These are phyloP conservation scores for Aelia acuminata DNA, from an alignment of 2,888 invertebrate genomes.

Conservation along the genomic window DNA sequence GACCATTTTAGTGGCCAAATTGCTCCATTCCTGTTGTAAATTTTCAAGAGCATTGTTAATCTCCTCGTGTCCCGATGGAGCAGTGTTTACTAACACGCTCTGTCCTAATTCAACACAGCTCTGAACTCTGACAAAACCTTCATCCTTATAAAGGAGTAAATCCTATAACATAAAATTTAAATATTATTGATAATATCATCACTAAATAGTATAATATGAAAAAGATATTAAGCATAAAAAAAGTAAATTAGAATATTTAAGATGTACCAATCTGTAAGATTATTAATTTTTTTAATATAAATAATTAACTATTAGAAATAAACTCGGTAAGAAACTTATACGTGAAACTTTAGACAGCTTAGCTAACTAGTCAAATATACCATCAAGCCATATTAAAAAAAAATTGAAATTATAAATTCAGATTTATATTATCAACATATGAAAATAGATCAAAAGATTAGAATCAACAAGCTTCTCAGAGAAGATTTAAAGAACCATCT, in stretches of 20 bases:
- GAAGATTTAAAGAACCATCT: background rate
- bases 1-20: constrained; percentile 87
- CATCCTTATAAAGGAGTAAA: constrained; percentile 90
- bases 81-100: constrained; percentile 90
- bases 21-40: constrained; percentile 92
- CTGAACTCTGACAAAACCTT: constrained; percentile 91
- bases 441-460: background rate
- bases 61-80: constrained; percentile 87
- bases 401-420: background rate
- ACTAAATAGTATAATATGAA: no score
- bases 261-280: no score
- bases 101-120: constrained; percentile 92
- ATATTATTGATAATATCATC: no score
- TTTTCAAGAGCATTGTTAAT: constrained; percentile 87
- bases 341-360: no score
- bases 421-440: background rate
- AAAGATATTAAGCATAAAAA: no score
- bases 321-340: no score
- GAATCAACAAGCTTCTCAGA: background rate
- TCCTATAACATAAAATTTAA: constrained; percentile 77
- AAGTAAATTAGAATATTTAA: no score
- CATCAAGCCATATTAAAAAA: no score
- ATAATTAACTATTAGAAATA: no score
- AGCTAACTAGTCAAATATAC: no score
- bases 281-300: no score